Conservation (phyloP, 2,888 invertebrate species). For the Loripinus fragilis region DNA sequence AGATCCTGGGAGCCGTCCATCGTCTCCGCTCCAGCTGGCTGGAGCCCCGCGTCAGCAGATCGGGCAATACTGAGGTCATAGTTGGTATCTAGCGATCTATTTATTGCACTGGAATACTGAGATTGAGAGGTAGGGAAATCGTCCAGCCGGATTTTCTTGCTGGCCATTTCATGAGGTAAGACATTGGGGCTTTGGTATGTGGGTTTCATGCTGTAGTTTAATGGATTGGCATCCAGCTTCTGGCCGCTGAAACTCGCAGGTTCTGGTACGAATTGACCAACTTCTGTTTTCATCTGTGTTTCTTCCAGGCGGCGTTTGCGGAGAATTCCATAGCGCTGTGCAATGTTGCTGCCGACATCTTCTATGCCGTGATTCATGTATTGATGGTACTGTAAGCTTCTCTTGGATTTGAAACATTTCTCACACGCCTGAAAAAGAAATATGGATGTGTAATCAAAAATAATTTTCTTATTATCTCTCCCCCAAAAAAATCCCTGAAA, state of each 20-base stretch:
- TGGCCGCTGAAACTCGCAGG: constrained; percentile 5
- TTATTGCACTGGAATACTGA: constrained; percentile 40
- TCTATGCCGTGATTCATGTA: constrained; percentile 51
- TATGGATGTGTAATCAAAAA: no score
- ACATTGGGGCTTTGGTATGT: constrained; percentile 12
- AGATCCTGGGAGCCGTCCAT: constrained; percentile 28
- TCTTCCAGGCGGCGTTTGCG: constrained; percentile 56
- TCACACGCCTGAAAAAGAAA: constrained; percentile 70
- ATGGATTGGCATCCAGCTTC: constrained; percentile 24
- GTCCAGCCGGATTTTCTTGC: constrained; percentile 39
- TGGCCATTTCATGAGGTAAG: constrained; percentile 23
- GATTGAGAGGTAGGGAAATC: constrained; percentile 24
- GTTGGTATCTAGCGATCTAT: constrained; percentile 17
- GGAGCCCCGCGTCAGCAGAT: constrained; percentile 10
- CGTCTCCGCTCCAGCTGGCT: constrained; percentile 10
- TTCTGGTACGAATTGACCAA: background rate
- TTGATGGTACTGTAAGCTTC: constrained; percentile 76
- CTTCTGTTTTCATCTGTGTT: background rate
- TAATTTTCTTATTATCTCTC: no score
- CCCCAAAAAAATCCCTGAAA: no score
- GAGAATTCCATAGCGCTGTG: constrained; percentile 53
- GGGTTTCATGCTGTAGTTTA: constrained; percentile 6
- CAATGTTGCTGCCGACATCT: constrained; percentile 50
- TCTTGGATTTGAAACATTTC: constrained; percentile 80
- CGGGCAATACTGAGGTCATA: background rate